Evolutionary conservation across 2,797 vertebrate genomes (phyloP), one percentile per base, ranked within the genome.

Genomic region (Alfaro cultratus): DNA sequence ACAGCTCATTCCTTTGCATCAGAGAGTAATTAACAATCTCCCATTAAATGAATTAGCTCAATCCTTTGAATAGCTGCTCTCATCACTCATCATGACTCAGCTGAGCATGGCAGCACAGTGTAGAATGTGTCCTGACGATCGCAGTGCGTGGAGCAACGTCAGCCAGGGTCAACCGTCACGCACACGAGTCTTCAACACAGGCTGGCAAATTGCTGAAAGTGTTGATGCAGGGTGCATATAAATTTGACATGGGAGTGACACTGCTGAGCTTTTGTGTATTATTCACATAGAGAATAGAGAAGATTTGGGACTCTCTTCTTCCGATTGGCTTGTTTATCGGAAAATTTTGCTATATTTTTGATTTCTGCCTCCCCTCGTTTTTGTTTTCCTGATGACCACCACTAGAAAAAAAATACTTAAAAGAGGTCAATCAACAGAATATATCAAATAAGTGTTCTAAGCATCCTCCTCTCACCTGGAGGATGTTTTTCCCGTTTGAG

Each of bases 11-110:
- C 73, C 73, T 79, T 74, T 49, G 74, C 73, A 53, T 83, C 74
- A 70, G 78, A 47, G 68, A 29, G 83, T 85, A 91, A 94, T 92
- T 92, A 93, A 91, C 90, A 91, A 87, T 91, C 80, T 83, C 80
- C 87, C 87, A 89, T 91, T 83, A 86, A 87, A 90, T 89, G 87
- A 89, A 93, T 95, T 85, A 93, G 84, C 75, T 91, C 72, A 43
- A 77, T 53, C 83, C 89, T 88, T 87, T 87, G 91, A 93, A 93
- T 92, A 93, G 89, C 90, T 82, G 57, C 79, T 18, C 76, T 57
- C 72, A 73, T 83, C 76, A 80, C 83, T 85, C 80, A 26, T 76
- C 77, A 74, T 77, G 87, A 86, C 85, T 85, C 60, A 79, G 73
- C 88, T 83, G 79, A n/a, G 88, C 87, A 85, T 93, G 88, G 71